Evolutionary conservation across 2,113 vertebrate genomes (phyloP), one percentile per base, ranked within the genome.

Genomic region (Alligator mississippiensis): DNA sequence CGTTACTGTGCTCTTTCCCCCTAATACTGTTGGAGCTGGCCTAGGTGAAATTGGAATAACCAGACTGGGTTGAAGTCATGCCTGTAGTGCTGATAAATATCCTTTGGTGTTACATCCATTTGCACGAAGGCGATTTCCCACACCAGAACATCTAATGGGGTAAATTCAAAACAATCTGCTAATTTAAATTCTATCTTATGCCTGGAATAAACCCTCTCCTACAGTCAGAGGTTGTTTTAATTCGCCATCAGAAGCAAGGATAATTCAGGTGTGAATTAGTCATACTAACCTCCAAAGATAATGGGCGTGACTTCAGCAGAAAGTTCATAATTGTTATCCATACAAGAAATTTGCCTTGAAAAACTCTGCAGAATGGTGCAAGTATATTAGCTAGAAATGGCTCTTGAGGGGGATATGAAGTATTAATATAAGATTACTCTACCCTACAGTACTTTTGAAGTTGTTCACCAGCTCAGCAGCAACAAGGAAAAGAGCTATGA

Each of bases 181-280:
- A 94, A 92, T 93, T 92, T 95, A 93, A 89, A 84, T 90, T 92
- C 92, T 9, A 1, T 70, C 72, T 89, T 84, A 86, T 13, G 80
- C 70, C 28, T 22, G 70, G 55, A 94, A 83, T 47, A 93, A 95
- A 96, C 96, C 94, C 91, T 87, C 85, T 85, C 21, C 2, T 82
- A 62, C 85, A 89, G 95, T 96, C 92, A 60, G 94, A 92, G 85
- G 64, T 19, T 47, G 90, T 90, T 96, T 96, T 97, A 97, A 96
- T 96, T 93, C 96, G 92, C 95, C 95, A 95, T 93, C 87, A 85
- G 85, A 62, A 17, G 78, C 92, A 97, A 95, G 93, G 96, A 96
- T 94, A 93, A 94, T 94, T 97, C 95, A 94, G 95, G 92, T 93
- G 1, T 82, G 95, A 96, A 96, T 97, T 96, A 97, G 94, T 92